Percentiles rank a stretch among this genome's conserved stretches.
These are phyloP conservation scores for Pasiphila rectangulata DNA, from an alignment of 2,888 invertebrate species.

Conservation along the genomic window DNA sequence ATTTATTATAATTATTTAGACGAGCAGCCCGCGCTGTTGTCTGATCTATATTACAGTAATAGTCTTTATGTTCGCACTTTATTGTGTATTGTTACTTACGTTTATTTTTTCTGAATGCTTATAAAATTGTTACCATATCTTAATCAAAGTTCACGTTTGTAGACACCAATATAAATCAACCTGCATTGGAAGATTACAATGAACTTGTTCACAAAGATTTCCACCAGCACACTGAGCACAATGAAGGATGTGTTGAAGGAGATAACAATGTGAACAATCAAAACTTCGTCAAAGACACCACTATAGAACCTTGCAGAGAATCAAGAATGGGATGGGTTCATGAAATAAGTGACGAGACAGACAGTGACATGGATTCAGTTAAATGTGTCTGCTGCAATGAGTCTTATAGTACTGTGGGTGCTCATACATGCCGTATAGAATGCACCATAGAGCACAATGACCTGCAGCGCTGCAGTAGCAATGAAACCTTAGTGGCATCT, in stretches of 20 bases:
- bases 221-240: constrained; percentile 60
- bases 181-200: constrained; percentile 56
- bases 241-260: constrained; percentile 52
- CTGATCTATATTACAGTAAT: too few relatives aligned
- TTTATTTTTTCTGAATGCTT: neutral
- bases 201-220: constrained; percentile 66
- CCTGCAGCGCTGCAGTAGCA: constrained; percentile 63
- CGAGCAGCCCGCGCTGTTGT: too few relatives aligned
- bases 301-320: constrained; percentile 33
- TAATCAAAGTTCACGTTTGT: neutral
- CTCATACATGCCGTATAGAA: constrained; percentile 64
- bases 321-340: constrained; percentile 32
- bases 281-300: constrained; percentile 56
- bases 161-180: constrained; percentile 58
- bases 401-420: constrained; percentile 61
- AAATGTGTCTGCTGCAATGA: constrained; percentile 72
- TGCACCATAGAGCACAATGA: constrained; percentile 70
- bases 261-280: constrained; percentile 69
- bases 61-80: too few relatives aligned
- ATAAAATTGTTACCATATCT: neutral
- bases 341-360: constrained; percentile 72
- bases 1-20: too few relatives aligned
- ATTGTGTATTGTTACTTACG: too few relatives aligned
- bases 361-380: constrained; percentile 72
- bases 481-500: constrained; percentile 69